These are phyloP conservation scores for Furcifer pardalis DNA, from an alignment of 2,797 vertebrate genomes.

Conservation along the genomic window DNA sequence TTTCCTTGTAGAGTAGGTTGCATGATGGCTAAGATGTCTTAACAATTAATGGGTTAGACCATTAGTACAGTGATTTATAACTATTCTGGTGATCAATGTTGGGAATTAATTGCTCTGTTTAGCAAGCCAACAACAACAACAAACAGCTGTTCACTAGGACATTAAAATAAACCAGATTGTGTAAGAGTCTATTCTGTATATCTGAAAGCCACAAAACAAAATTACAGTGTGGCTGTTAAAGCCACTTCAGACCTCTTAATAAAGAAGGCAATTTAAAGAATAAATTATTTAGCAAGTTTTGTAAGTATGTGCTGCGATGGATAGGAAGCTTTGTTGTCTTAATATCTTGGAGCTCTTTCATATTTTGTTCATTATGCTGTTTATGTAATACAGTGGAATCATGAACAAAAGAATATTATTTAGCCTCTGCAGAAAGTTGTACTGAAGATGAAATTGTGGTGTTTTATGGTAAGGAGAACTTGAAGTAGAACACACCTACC, in stretches of 20 bases:
- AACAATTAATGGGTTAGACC: conserved; percentile 44
- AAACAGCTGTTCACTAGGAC: conserved; percentile 45
- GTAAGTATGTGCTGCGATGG: conserved; percentile 60
- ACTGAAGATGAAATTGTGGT: conserved; percentile 56
- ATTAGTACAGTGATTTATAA: conserved; percentile 65
- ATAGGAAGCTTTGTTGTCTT: conserved; percentile 40
- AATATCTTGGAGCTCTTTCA: conserved; percentile 34
- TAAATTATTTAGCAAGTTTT: conserved; percentile 74
- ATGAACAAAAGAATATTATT: background rate
- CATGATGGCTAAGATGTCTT: conserved; percentile 59
- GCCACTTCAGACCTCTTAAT: conserved; percentile 73
- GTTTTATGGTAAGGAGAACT: conserved; percentile 36
- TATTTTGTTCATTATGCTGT: conserved; percentile 39
- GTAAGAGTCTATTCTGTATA: conserved; percentile 42
- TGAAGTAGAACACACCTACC: background rate
- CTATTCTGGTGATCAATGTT: conserved; percentile 58
- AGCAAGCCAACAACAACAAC: conserved; percentile 52
- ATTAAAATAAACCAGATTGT: background rate
- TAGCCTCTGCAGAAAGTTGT: conserved; percentile 37
- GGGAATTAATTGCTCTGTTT: conserved; percentile 70
- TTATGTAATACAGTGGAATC: conserved; percentile 36
- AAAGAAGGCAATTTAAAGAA: conserved; percentile 72
- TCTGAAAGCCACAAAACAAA: conserved; percentile 67
- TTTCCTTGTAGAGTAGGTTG: conserved; percentile 35
- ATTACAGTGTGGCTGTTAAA: conserved; percentile 68